Conservation (phyloP, 1,140 invertebrate species). For the Plectrocnemia conspersa region DNA sequence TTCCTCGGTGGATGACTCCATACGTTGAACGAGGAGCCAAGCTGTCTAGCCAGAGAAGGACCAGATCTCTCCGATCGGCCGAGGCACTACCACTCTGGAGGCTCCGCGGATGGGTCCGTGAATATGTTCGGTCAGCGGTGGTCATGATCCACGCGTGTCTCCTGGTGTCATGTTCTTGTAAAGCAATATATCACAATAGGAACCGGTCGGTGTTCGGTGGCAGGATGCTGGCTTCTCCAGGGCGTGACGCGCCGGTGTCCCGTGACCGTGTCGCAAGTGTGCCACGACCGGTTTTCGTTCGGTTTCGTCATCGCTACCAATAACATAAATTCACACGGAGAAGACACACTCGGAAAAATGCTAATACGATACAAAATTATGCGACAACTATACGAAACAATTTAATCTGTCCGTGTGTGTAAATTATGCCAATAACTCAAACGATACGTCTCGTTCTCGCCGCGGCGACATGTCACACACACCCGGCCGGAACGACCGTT, state of each 20-base stretch:
- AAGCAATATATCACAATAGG: constrained; percentile 23
- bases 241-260: constrained; percentile 21
- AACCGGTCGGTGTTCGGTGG: constrained; percentile 24
- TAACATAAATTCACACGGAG: constrained; percentile 6
- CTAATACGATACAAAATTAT: no score
- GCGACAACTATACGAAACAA: no score
- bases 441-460: no score
- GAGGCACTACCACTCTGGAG: neutral
- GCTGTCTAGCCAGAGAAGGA: no score
- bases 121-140: neutral
- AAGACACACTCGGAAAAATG: no score
- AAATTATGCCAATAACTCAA: no score
- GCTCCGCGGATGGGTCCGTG: neutral
- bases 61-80: no score
- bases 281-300: constrained; percentile 7
- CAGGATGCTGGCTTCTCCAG: constrained; percentile 18
- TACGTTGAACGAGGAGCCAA: no score
- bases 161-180: constrained; percentile 19
- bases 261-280: constrained; percentile 11
- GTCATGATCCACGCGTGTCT: neutral
- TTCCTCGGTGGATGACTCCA: no score
- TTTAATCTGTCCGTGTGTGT: no score
- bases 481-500: no score
- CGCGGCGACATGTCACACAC: no score
- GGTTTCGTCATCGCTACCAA: constrained; percentile 10